Evolutionary conservation across 2,888 invertebrate genomes (phyloP).

Genomic region (Synergus umbraculus): DNA sequence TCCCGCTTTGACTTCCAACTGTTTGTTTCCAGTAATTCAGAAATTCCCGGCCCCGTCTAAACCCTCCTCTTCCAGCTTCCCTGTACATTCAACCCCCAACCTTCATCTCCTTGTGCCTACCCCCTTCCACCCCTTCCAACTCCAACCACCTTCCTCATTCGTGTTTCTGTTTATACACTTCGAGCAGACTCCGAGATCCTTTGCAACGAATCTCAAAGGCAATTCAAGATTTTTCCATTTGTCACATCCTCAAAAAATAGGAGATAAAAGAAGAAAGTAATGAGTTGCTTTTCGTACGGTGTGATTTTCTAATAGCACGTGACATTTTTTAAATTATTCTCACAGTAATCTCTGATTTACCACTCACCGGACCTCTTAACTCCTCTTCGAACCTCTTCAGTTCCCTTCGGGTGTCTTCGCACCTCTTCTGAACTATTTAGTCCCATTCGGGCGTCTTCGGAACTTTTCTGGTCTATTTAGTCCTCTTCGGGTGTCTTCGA

Average conservation of each 20-base stretch:
- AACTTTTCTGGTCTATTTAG: too few species aligned
- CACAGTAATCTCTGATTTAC: too few species aligned
- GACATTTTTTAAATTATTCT: constrained; percentile 41
- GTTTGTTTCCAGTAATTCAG: constrained; percentile 68
- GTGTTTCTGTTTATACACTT: constrained; percentile 27
- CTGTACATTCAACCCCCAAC: constrained; percentile 48
- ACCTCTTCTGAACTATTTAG: too few species aligned
- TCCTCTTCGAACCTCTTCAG: too few species aligned
- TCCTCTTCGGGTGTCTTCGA: too few species aligned
- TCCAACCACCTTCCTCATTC: constrained; percentile 14
- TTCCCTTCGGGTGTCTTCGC: too few species aligned
- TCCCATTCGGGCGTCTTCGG: too few species aligned
- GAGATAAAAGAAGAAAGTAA: not conserved
- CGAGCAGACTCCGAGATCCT: constrained; percentile 42
- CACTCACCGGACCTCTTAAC: too few species aligned
- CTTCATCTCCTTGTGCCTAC: constrained; percentile 1
- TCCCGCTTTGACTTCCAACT: constrained; percentile 46
- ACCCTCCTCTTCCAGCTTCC: constrained; percentile 39
- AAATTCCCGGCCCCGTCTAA: constrained; percentile 55
- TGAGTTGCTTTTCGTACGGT: not conserved
- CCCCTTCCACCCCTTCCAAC: constrained; percentile 27
- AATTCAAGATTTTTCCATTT: constrained; percentile 44
- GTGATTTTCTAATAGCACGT: too few species aligned
- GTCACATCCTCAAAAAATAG: not conserved
- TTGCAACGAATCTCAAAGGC: constrained; percentile 43